These are phyloP conservation scores for Callimorpha dominula DNA, from an alignment of 2,888 invertebrate species.

Conservation along the genomic window DNA sequence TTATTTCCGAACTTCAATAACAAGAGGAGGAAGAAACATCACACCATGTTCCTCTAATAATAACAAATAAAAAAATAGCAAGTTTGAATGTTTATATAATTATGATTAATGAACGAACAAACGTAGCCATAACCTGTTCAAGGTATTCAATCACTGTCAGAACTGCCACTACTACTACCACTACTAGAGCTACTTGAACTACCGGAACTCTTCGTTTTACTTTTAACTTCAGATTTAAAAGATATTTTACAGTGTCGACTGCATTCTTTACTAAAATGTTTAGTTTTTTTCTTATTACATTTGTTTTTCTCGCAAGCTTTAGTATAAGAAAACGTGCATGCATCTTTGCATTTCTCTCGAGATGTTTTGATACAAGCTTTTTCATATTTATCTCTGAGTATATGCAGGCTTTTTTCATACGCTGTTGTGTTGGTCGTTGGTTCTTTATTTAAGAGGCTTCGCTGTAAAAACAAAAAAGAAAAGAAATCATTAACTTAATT, in stretches of 20 bases:
- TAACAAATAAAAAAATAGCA: background rate
- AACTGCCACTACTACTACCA: slow-evolving; percentile 14
- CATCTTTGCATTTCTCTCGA: slow-evolving; percentile 53
- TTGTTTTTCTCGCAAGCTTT: slow-evolving; percentile 47
- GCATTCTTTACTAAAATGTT: slow-evolving; percentile 56
- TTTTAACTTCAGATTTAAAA: slow-evolving; percentile 26
- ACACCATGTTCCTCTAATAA: too few species aligned
- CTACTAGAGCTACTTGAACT: background rate
- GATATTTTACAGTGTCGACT: slow-evolving; percentile 50
- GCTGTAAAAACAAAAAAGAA: slow-evolving; percentile 5
- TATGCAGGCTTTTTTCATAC: background rate
- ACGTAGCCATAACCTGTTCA: background rate
- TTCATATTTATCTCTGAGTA: slow-evolving; percentile 61
- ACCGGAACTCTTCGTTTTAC: background rate
- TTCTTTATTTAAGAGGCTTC: background rate
- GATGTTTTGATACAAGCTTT: slow-evolving; percentile 58
- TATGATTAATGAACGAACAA: background rate
- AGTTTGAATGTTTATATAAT: background rate
- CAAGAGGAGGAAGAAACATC: too few species aligned
- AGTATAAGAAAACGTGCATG: slow-evolving; percentile 49
- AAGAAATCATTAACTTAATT: background rate
- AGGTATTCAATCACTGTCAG: background rate
- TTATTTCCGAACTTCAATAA: too few species aligned
- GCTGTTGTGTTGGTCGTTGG: slow-evolving; percentile 1
- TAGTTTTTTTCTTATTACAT: slow-evolving; percentile 43